A percentile compares a stretch with the other conserved stretches of the same genome.
phyloP scores from a whole-genome alignment of 1,140 invertebrate genomes.

The Aphis craccivora region DNA sequence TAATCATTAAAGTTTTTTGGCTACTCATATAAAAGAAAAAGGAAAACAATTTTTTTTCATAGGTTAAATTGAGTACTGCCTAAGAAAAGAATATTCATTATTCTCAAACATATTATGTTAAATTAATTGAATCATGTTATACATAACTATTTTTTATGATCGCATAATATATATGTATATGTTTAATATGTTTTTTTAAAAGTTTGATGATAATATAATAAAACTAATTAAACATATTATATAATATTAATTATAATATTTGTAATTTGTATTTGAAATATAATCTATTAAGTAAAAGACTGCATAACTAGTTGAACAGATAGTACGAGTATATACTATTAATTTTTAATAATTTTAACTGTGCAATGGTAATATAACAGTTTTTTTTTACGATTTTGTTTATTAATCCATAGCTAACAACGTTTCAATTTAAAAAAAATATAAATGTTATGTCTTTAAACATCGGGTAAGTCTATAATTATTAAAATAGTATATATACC shows the following conservation, averaged over 20 bases:
- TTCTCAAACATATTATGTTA: too few species aligned
- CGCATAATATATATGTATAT: neutral
- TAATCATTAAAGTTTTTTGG: neutral
- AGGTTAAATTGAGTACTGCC: too few species aligned
- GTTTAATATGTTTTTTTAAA: neutral
- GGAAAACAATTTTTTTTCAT: too few species aligned
- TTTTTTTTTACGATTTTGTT: neutral
- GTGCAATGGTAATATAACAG: neutral
- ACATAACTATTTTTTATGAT: neutral
- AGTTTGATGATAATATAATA: neutral
- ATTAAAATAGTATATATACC: neutral
- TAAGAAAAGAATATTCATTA: too few species aligned
- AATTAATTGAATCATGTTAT: too few species aligned
- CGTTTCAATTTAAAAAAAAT: neutral
- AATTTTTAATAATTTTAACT: neutral
- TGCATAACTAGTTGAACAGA: neutral
- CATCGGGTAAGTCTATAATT: neutral
- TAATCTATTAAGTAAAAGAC: neutral
- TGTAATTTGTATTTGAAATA: neutral
- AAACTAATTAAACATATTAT: neutral
- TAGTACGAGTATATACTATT: too few species aligned
- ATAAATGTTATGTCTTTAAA: neutral
- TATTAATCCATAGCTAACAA: neutral
- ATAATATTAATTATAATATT: neutral
- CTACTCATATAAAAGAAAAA: neutral